Conservation (phyloP, 2,888 invertebrate genomes). For the Acleris holmiana region DNA sequence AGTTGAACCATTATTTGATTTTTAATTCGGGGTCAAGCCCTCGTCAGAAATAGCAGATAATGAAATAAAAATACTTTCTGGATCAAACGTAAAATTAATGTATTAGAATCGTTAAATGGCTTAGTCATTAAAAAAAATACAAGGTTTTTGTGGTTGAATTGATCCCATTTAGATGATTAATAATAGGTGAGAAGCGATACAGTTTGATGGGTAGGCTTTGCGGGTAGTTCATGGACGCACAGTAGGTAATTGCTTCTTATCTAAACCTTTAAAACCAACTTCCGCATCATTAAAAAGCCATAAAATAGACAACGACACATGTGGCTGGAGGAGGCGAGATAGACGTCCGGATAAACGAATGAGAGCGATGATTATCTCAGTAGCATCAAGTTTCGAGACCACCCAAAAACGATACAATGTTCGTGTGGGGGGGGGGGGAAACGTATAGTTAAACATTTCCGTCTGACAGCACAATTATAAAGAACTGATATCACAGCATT, state of each 20-base stretch:
- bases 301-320: constrained; percentile 25
- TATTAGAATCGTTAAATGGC: too few species aligned
- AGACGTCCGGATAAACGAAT: constrained; percentile 29
- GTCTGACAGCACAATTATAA: constrained; percentile 48
- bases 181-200: neutral
- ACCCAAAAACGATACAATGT: constrained; percentile 25
- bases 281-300: constrained; percentile 31
- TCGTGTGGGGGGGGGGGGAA: constrained; percentile 15
- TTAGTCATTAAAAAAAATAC: too few species aligned
- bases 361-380: constrained; percentile 34
- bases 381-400: constrained; percentile 33
- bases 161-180: too few species aligned
- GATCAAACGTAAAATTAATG: too few species aligned
- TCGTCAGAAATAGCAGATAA: too few species aligned
- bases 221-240: constrained; percentile 1
- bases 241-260: constrained; percentile 9
- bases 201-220: neutral
- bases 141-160: too few species aligned
- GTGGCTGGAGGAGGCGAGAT: constrained; percentile 28
- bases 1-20: neutral
- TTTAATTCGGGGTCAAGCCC: too few species aligned
- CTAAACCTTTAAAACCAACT: constrained; percentile 23
- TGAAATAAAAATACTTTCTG: too few species aligned
- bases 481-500: constrained; percentile 83
- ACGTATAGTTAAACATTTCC: constrained; percentile 23